Conservation (phyloP, 2,888 invertebrate species). For the Xestia ashworthii region DNA sequence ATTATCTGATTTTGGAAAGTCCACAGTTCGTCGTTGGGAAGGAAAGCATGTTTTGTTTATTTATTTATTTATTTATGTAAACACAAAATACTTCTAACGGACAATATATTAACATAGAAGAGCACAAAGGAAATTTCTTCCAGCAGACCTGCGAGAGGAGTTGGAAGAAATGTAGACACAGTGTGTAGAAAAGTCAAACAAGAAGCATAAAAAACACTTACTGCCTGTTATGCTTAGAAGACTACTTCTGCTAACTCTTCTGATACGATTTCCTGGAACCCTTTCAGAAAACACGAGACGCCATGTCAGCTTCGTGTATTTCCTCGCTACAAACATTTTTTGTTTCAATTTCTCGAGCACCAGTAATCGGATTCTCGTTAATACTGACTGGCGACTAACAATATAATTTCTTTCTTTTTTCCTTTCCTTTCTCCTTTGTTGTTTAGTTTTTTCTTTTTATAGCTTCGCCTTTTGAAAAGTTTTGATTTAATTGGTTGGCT, state of each 20-base stretch:
- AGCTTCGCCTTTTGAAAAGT: constrained; percentile 43
- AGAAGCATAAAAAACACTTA: no score
- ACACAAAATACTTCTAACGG: no score
- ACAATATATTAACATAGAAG: no score
- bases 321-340: constrained; percentile 16
- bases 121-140: no score
- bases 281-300: no score
- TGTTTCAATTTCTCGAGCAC: constrained; percentile 24
- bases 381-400: constrained; percentile 43
- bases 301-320: neutral
- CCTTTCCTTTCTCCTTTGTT: constrained; percentile 19
- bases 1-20: neutral
- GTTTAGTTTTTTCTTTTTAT: constrained; percentile 32
- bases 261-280: neutral
- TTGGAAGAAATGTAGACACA: no score
- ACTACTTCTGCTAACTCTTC: no score
- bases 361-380: constrained; percentile 56
- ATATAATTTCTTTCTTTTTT: constrained; percentile 45
- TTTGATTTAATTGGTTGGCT: constrained; percentile 49
- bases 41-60: no score
- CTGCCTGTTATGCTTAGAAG: no score
- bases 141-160: no score
- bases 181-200: no score
- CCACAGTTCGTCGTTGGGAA: neutral
- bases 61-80: no score